Percentiles rank a stretch among this genome's conserved stretches.
Conservation (phyloP, 2,888 invertebrate species). For the Furcula furcula region DNA sequence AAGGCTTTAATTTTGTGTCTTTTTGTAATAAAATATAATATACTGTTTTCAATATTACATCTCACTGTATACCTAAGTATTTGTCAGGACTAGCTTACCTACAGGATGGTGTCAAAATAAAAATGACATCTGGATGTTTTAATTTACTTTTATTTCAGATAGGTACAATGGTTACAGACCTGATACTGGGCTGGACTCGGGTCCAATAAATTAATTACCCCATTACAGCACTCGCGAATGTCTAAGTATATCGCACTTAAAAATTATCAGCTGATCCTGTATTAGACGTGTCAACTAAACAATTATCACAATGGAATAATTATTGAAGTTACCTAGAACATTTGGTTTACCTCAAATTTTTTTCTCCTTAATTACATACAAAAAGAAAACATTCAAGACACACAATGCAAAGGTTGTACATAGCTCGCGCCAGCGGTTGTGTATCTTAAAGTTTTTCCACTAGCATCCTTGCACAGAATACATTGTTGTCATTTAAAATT, state of each 20-base stretch:
- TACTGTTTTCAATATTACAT: too few species aligned
- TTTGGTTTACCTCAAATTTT: constrained; percentile 71
- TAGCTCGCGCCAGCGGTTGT: constrained; percentile 32
- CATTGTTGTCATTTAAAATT: constrained; percentile 62
- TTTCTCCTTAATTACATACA: constrained; percentile 45
- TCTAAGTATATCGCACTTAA: constrained; percentile 47
- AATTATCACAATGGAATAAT: constrained; percentile 76
- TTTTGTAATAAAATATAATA: too few species aligned
- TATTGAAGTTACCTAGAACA: constrained; percentile 66
- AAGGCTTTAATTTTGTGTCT: too few species aligned
- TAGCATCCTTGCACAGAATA: constrained; percentile 47
- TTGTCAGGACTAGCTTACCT: too few species aligned
- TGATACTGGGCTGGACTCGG: constrained; percentile 55
- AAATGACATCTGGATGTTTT: constrained; percentile 9
- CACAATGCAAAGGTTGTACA: constrained; percentile 36
- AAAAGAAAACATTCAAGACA: constrained; percentile 48
- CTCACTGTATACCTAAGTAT: too few species aligned
- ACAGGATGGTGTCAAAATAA: constrained; percentile 44
- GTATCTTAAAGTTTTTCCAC: constrained; percentile 50
- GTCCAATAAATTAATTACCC: constrained; percentile 68
- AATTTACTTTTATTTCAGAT: constrained; percentile 33
- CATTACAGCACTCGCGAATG: constrained; percentile 52
- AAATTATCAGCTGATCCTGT: constrained; percentile 56
- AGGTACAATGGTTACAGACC: constrained; percentile 56
- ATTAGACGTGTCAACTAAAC: constrained; percentile 63